Evolutionary conservation across 2,797 vertebrate species (phyloP).

Genomic region (Synaphobranchus kaupii): DNA sequence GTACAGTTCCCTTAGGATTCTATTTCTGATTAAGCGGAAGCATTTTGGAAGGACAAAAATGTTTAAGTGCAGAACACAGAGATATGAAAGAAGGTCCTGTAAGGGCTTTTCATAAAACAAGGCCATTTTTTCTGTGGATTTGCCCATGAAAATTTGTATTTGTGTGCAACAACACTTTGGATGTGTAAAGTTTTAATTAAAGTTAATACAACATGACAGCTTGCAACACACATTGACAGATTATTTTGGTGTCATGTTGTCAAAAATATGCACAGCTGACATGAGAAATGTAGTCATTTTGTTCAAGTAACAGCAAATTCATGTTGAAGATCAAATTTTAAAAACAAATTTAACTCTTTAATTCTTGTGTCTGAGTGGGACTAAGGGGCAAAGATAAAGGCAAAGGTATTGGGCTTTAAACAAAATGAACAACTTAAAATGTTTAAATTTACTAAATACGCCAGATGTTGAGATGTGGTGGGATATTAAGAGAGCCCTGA

Average conservation of each 20-base stretch:
- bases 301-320: no score
- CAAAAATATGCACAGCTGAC: background rate
- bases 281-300: no score
- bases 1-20: conserved; percentile 50
- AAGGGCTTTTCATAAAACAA: conserved; percentile 34
- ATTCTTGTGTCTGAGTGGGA: no score
- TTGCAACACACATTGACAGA: background rate
- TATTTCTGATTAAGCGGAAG: conserved; percentile 67
- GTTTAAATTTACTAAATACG: no score
- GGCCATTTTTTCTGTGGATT: conserved; percentile 47
- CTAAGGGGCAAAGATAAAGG: no score
- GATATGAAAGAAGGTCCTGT: conserved; percentile 51
- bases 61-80: conserved; percentile 65
- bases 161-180: background rate
- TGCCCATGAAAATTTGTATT: conserved; percentile 36
- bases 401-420: no score
- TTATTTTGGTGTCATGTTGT: background rate
- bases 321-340: no score
- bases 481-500: no score
- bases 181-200: background rate
- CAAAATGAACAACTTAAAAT: no score
- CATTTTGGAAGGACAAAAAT: conserved; percentile 67
- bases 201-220: background rate
- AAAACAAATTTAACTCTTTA: no score
- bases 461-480: no score